These are phyloP conservation scores for Polymixis flavicincta DNA, from an alignment of 2,888 invertebrate genomes.

Conservation along the genomic window DNA sequence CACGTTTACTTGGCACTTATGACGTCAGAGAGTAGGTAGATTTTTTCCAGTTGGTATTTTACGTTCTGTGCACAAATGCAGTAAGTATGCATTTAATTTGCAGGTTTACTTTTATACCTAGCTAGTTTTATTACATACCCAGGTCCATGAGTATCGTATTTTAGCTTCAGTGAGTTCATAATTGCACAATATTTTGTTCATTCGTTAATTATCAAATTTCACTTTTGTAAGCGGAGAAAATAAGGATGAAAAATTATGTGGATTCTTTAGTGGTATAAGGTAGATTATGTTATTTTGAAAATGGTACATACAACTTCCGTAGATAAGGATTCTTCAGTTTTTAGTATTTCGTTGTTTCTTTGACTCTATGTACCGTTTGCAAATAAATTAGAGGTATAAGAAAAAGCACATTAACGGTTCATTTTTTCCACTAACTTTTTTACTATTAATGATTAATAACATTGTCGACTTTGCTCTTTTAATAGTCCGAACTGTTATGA, in stretches of 20 bases:
- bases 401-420: background rate
- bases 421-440: background rate
- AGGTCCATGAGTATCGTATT: background rate
- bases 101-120: background rate
- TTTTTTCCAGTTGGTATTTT: slow-evolving; percentile 23
- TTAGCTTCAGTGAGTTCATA: background rate
- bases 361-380: background rate
- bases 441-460: slow-evolving; percentile 11
- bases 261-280: background rate
- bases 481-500: slow-evolving; percentile 61
- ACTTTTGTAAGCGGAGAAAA: background rate
- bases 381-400: background rate
- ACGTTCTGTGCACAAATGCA: background rate
- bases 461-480: slow-evolving; percentile 52
- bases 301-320: background rate
- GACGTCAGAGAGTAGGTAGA: slow-evolving; percentile 32
- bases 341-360: background rate
- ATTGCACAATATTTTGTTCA: background rate
- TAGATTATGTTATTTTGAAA: background rate
- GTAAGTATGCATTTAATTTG: background rate
- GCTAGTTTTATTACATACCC: background rate
- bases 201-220: background rate
- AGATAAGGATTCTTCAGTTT: background rate
- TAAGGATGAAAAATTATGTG: background rate
- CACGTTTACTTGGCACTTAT: slow-evolving; percentile 18